A percentile compares a stretch with the other conserved stretches of the same genome.
Conservation (phyloP, 2,113 vertebrate species). For the Dicaeum eximium region DNA sequence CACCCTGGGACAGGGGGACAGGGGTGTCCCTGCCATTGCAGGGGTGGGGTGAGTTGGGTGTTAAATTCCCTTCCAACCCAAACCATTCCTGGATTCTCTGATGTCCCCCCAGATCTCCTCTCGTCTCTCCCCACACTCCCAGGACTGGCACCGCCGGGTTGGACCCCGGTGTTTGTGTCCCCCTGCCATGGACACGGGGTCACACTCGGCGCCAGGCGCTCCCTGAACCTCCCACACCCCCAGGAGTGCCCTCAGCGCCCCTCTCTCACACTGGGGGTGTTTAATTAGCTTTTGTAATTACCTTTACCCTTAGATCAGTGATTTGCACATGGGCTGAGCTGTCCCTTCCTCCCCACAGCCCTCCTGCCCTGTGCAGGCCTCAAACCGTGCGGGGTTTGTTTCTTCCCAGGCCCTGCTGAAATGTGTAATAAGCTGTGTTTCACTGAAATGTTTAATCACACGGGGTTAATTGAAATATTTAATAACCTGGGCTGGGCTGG, state of each 20-base stretch:
- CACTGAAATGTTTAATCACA: neutral
- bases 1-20: neutral
- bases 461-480: too few relatives aligned
- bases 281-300: neutral
- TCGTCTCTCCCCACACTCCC: neutral
- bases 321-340: neutral
- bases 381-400: neutral
- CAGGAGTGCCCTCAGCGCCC: neutral
- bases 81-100: neutral
- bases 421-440: rapidly evolving
- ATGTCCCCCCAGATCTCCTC: neutral
- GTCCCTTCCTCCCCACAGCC: neutral
- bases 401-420: neutral
- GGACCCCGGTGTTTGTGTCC: neutral
- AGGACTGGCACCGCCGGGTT: neutral
- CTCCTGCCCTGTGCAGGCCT: neutral
- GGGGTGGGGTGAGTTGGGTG: neutral
- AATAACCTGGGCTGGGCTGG: neutral
- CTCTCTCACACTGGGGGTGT: rapidly evolving
- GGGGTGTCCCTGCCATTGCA: neutral
- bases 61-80: rapidly evolving
- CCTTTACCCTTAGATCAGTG: neutral
- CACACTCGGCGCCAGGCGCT: rapidly evolving
- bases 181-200: rapidly evolving
- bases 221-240: neutral